Conservation (phyloP, 1,140 invertebrate species). For the Gonioctena quinquepunctata region DNA sequence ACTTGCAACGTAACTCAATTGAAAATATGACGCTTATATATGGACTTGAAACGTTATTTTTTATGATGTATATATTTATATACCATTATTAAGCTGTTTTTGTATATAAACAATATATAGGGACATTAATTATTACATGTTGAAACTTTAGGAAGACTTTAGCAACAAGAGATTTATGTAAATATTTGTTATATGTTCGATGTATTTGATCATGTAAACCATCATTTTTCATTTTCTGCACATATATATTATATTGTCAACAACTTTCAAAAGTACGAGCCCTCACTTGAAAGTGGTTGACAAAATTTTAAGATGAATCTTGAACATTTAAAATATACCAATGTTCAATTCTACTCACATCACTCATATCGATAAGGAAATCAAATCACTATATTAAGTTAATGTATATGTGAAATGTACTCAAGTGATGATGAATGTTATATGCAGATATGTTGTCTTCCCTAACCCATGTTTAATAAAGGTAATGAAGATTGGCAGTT, state of each 20-base stretch:
- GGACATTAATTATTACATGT: slow-evolving; percentile 5
- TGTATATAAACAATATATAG: slow-evolving; percentile 10
- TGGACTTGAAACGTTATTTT: slow-evolving; percentile 20
- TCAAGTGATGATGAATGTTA: slow-evolving; percentile 9
- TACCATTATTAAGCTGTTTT: not conserved
- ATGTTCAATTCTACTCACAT: not conserved
- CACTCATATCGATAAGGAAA: not conserved
- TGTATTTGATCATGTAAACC: not conserved
- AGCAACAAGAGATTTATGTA: not conserved
- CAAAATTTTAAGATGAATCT: not conserved
- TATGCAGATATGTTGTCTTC: not conserved
- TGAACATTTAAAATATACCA: not conserved
- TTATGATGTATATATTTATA: slow-evolving; percentile 17
- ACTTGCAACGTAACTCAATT: slow-evolving; percentile 7
- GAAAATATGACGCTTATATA: slow-evolving; percentile 24
- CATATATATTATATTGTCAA: not conserved
- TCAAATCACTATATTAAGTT: not conserved
- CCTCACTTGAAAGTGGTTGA: slow-evolving; percentile 3
- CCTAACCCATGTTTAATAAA: slow-evolving; percentile 3
- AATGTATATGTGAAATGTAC: not conserved
- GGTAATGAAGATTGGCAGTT: too few species aligned
- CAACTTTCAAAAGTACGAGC: not conserved
- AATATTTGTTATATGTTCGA: slow-evolving; percentile 6
- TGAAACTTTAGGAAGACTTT: not conserved
- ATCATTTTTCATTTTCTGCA: not conserved